These are phyloP conservation scores for Anastatus disparis DNA, from an alignment of 1,140 invertebrate species.

Conservation along the genomic window DNA sequence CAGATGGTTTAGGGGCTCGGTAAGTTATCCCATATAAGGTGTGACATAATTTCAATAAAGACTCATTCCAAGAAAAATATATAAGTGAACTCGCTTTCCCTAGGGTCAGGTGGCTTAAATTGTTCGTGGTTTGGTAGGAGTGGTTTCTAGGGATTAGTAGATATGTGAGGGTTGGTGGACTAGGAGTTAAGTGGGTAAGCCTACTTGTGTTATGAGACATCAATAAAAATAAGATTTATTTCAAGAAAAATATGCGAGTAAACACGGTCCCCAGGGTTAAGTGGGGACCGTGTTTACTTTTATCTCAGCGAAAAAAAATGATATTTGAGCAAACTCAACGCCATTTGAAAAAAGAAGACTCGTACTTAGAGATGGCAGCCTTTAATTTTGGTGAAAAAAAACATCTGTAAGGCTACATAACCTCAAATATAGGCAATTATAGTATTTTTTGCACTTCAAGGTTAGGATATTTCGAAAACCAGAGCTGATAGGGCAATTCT, in stretches of 20 bases:
- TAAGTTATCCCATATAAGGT: background rate
- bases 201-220: slow-evolving; percentile 8
- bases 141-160: background rate
- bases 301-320: background rate
- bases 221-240: slow-evolving; percentile 9
- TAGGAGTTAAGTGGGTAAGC: too few species aligned
- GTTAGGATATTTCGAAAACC: slow-evolving; percentile 7
- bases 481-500: slow-evolving; percentile 3
- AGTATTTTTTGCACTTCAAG: background rate
- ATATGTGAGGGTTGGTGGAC: background rate
- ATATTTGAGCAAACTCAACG: background rate
- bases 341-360: background rate
- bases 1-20: background rate
- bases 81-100: background rate
- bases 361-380: background rate
- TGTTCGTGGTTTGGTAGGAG: background rate
- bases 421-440: background rate
- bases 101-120: background rate
- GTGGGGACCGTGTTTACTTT: background rate
- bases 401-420: background rate
- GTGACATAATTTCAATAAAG: slow-evolving; percentile 3
- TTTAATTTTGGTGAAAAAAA: background rate
- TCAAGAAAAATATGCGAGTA: slow-evolving; percentile 1
- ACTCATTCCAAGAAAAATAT: background rate
- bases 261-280: background rate